Percentiles rank a stretch among this genome's conserved stretches.
Conservation (phyloP, 2,888 invertebrate genomes). For the Muschampia plurimacula region DNA sequence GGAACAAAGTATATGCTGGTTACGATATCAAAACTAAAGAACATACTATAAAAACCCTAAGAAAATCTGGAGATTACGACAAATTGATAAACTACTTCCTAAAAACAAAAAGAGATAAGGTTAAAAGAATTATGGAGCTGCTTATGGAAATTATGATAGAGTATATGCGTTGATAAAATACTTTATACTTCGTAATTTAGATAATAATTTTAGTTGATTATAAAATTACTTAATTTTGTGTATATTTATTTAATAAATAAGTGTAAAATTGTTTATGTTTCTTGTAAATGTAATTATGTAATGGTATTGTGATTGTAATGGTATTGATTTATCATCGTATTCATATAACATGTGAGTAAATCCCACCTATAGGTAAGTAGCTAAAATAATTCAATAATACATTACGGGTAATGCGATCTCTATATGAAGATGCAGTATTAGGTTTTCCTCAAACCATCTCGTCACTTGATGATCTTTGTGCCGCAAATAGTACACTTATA, state of each 20-base stretch:
- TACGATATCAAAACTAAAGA: slow-evolving; percentile 64
- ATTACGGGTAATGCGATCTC: background rate
- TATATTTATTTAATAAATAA: no score
- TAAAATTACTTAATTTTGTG: no score
- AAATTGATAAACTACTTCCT: slow-evolving; percentile 60
- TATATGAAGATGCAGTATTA: background rate
- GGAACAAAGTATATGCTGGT: slow-evolving; percentile 71
- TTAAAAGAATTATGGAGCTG: slow-evolving; percentile 60
- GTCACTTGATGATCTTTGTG: background rate
- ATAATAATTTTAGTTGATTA: no score
- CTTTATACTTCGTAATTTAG: no score
- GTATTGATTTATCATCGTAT: no score
- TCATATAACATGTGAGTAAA: no score
- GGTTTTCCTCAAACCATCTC: background rate
- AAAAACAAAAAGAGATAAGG: slow-evolving; percentile 66
- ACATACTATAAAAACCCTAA: slow-evolving; percentile 62
- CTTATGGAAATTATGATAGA: slow-evolving; percentile 65
- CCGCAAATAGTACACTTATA: background rate
- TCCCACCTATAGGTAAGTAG: no score
- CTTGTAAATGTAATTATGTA: no score
- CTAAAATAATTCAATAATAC: no score
- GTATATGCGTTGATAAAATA: slow-evolving; percentile 32
- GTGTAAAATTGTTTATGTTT: no score
- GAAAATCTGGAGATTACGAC: slow-evolving; percentile 63
- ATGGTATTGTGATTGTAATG: no score